Conservation (phyloP, 2,797 vertebrate species). For the Anguilla pacifica region DNA sequence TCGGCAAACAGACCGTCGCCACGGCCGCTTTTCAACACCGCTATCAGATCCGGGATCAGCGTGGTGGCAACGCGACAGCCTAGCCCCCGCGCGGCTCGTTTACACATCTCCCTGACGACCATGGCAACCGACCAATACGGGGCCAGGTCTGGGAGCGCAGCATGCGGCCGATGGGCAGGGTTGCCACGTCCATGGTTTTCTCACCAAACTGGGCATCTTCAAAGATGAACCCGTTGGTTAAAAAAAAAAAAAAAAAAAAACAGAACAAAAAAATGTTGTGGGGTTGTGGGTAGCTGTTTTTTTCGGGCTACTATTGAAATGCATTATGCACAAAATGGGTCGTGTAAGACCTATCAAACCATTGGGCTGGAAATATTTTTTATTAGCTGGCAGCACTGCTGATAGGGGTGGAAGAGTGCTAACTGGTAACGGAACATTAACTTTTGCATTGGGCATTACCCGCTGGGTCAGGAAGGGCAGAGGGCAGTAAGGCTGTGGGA, state of each 20-base stretch:
- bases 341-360: slow-evolving; percentile 17
- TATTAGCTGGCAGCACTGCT: slow-evolving; percentile 24
- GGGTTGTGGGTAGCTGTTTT: background rate
- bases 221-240: too few relatives aligned
- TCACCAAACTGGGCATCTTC: too few relatives aligned
- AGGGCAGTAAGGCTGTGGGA: background rate
- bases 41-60: background rate
- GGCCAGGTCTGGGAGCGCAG: slow-evolving; percentile 1
- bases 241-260: too few relatives aligned
- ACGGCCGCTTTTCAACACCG: background rate
- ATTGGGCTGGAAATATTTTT: background rate
- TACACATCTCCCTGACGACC: background rate
- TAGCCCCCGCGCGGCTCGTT: background rate
- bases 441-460: background rate
- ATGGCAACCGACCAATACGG: background rate
- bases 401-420: slow-evolving; percentile 55
- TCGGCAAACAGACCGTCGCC: background rate
- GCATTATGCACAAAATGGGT: slow-evolving; percentile 23
- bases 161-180: slow-evolving; percentile 18
- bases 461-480: background rate
- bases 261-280: too few relatives aligned
- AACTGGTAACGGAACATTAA: slow-evolving; percentile 43
- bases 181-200: background rate
- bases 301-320: background rate
- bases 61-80: background rate